Evolutionary conservation across 2,888 invertebrate species (phyloP).

Genomic region (Drosophila imparisetae): DNA sequence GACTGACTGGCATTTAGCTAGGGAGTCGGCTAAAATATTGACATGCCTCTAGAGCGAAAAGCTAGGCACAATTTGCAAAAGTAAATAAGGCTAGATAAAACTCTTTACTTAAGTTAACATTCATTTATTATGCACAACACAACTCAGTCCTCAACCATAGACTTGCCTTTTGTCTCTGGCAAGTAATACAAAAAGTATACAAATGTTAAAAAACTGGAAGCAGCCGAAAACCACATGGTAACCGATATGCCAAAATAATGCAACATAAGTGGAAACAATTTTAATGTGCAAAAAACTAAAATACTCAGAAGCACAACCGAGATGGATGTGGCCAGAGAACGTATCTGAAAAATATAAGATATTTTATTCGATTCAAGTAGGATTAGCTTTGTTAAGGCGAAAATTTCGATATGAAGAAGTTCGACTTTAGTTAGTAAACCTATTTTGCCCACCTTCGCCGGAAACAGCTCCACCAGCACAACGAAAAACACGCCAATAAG

Average conservation of each 20-base stretch:
- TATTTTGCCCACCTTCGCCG: constrained; percentile 74
- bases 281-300: constrained; percentile 73
- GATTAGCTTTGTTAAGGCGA: background rate
- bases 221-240: constrained; percentile 82
- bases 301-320: constrained; percentile 72
- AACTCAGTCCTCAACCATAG: constrained; percentile 70
- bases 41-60: background rate
- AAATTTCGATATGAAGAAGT: background rate
- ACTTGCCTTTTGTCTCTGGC: constrained; percentile 83
- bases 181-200: constrained; percentile 77
- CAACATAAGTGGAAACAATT: constrained; percentile 79
- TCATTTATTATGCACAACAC: constrained; percentile 35
- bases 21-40: constrained; percentile 10
- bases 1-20: constrained; percentile 17
- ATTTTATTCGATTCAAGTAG: background rate
- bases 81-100: constrained; percentile 23
- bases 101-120: constrained; percentile 13
- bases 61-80: background rate
- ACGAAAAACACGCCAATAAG: constrained; percentile 80
- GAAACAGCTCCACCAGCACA: constrained; percentile 81
- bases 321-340: constrained; percentile 73
- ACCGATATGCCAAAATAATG: constrained; percentile 70
- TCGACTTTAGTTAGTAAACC: background rate
- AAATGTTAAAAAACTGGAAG: constrained; percentile 68
- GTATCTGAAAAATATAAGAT: constrained; percentile 70